These are phyloP conservation scores for Pheucticus melanocephalus DNA, from an alignment of 2,113 vertebrate genomes.

Conservation along the genomic window DNA sequence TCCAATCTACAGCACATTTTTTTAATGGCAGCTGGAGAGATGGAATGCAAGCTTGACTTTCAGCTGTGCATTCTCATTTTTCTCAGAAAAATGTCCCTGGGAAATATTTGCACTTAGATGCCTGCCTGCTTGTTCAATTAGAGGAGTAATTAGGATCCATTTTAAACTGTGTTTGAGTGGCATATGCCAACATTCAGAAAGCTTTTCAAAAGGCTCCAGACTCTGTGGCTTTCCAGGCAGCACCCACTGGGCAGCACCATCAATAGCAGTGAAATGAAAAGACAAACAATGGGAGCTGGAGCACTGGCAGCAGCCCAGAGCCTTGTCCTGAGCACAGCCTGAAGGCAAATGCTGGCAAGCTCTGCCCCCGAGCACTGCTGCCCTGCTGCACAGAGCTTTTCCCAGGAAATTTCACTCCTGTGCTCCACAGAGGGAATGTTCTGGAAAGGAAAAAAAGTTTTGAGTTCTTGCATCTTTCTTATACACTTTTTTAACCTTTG, in stretches of 20 bases:
- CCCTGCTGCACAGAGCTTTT: background rate
- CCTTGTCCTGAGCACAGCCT: background rate
- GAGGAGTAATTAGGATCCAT: background rate
- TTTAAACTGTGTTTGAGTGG: background rate
- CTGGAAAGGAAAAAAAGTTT: background rate
- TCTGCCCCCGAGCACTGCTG: background rate
- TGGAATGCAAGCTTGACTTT: background rate
- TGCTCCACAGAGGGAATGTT: background rate
- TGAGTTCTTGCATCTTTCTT: background rate
- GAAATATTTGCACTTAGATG: constrained; percentile 18
- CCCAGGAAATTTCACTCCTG: background rate
- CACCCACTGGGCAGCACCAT: background rate
- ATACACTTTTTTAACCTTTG: background rate
- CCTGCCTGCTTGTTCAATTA: background rate
- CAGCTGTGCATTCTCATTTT: background rate
- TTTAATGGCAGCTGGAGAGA: background rate
- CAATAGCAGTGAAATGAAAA: background rate
- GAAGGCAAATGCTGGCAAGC: background rate
- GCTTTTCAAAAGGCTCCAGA: background rate
- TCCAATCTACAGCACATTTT: background rate
- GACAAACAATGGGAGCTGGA: background rate
- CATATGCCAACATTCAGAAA: background rate
- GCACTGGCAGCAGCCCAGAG: background rate
- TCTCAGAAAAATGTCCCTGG: background rate
- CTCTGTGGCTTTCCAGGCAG: background rate